A percentile compares a stretch with the other conserved stretches of the same genome.
Conservation (phyloP, 2,797 vertebrate species). For the Darevskia mixta region DNA sequence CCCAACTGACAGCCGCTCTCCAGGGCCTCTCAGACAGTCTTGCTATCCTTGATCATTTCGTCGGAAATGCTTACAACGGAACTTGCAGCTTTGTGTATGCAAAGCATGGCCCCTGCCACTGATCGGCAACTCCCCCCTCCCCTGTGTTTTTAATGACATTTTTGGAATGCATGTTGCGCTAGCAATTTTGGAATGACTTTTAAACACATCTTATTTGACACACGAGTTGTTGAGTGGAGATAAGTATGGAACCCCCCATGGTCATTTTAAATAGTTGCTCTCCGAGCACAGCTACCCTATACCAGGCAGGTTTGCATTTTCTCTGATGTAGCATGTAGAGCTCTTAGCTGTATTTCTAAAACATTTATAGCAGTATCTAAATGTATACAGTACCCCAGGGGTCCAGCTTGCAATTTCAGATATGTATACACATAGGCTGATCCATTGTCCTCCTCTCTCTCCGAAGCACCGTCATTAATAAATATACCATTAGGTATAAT, state of each 20-base stretch:
- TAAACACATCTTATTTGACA: conserved; percentile 21
- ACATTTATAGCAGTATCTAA: conserved; percentile 29
- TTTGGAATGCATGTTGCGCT: background rate
- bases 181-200: conserved; percentile 6
- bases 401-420: conserved; percentile 37
- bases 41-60: background rate
- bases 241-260: background rate
- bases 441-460: conserved; percentile 44
- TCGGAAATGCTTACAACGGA: background rate
- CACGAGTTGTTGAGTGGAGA: background rate
- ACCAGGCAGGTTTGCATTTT: conserved; percentile 16
- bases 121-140: background rate
- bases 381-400: conserved; percentile 24
- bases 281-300: background rate
- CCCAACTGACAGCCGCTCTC: background rate
- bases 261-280: conserved; percentile 18
- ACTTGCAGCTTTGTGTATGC: background rate
- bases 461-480: conserved; percentile 36
- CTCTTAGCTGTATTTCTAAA: conserved; percentile 31
- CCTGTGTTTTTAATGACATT: background rate
- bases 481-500: conserved; percentile 40
- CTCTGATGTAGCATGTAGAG: background rate
- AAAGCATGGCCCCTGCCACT: background rate
- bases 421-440: conserved; percentile 33
- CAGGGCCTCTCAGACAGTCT: background rate